Evolutionary conservation across 2,888 invertebrate genomes (phyloP), one percentile per base, ranked within the genome.

Genomic region (Cryptocheilus praepositus): DNA sequence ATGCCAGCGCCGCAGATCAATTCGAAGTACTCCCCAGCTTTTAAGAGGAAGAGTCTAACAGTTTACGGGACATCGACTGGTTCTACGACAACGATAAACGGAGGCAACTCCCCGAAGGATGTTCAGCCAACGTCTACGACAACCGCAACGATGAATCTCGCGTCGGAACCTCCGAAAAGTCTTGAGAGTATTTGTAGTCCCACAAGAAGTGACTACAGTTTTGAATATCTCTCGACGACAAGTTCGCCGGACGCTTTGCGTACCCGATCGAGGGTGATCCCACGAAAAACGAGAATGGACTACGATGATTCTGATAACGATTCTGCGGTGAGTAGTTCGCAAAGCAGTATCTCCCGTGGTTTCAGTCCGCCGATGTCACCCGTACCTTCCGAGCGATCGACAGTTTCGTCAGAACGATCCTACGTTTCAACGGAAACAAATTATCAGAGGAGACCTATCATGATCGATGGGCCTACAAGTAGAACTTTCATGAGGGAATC

Each of bases 301-400:
- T 83, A 89, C 81, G 92, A 93, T 76, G 95, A 95, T 79, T 95
- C 94, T 81, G 96, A 96, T 86, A 95, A 95, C 82, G 96, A 96
- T 88, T 96, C 96, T 28, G 96, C 96, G 3, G 95, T 96, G 86
- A 96, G 96, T 56, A 94, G 94, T 77, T 93, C 95, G 61, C 95
- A 95, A 53, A 94, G 94, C 85, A 93, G 93, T 85, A 92, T 94
- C 76, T 95, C 94, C 2, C 93, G 94, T 73, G 93, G 93, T 69
- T 92, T 93, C 74, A 95, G 96, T 25, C 95, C 94, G 0, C 93
- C 93, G 3, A 90, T 91, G 73, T 93, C 95, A 0, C 94, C 94
- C 74, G 92, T 92, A 63, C 92, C 90, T n/a, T 90, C 92, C 61
- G 92, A 92, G 71, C 89, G 90, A 68, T 89, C 86, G 3, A 86